These are phyloP conservation scores for Sebastes flavidus DNA, from an alignment of 2,797 vertebrate species.

Conservation along the genomic window DNA sequence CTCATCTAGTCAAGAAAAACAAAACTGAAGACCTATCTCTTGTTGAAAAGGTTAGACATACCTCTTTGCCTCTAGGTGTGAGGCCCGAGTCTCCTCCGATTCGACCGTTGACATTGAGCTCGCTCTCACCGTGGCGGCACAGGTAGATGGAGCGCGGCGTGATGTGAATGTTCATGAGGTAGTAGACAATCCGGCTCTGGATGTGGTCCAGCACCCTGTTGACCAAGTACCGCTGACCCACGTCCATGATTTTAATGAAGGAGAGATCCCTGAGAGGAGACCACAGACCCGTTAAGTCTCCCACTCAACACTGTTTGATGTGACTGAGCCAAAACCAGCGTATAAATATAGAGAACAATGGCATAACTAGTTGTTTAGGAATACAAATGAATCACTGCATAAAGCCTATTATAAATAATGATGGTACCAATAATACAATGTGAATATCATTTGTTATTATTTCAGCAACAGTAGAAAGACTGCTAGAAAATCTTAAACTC, in stretches of 20 bases:
- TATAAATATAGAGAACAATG: not conserved
- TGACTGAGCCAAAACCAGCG: not conserved
- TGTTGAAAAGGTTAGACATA: not conserved
- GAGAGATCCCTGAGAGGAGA: conserved; percentile 89
- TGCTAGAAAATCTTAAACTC: not conserved
- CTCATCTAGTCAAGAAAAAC: not conserved
- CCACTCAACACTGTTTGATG: not conserved
- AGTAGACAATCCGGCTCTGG: conserved; percentile 98
- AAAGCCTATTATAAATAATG: not conserved
- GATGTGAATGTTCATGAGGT: conserved; percentile 99
- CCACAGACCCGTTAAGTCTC: not conserved
- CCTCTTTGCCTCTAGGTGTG: conserved; percentile 91
- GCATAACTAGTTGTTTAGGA: not conserved
- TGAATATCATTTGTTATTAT: not conserved
- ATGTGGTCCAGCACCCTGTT: conserved; percentile 97
- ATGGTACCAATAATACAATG: not conserved
- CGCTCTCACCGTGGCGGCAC: conserved; percentile 97
- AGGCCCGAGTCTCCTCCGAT: conserved; percentile 97
- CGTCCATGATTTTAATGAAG: conserved; percentile 98
- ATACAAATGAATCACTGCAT: not conserved
- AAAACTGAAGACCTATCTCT: too few species aligned
- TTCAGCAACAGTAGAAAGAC: not conserved
- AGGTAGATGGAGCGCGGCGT: conserved; percentile 98
- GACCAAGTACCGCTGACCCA: conserved; percentile 94
- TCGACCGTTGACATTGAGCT: conserved; percentile 93